Evolutionary conservation across 2,113 vertebrate genomes (phyloP).

Genomic region (Pseudolaguvia tuberculata): DNA sequence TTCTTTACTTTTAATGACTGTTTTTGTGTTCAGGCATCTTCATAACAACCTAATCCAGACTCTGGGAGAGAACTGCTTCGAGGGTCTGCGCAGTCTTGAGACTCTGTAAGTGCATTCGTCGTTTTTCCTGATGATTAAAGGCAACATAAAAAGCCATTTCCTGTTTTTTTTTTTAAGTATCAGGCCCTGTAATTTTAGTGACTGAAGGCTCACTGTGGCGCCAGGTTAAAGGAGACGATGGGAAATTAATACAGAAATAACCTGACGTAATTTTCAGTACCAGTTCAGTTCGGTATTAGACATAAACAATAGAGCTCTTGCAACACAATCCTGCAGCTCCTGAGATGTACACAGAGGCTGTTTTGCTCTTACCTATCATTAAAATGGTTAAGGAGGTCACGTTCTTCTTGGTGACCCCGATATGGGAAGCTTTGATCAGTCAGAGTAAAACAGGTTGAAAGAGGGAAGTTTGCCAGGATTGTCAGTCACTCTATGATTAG

Average conservation of each 20-base stretch:
- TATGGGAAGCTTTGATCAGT: conserved; percentile 8
- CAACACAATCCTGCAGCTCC: conserved; percentile 4
- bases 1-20: conserved; percentile 35
- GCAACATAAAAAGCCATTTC: conserved; percentile 39
- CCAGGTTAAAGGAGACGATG: conserved; percentile 18
- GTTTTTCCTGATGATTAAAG: conserved; percentile 32
- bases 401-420: background rate
- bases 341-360: background rate
- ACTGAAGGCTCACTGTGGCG: conserved; percentile 22
- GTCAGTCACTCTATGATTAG: conserved; percentile 16
- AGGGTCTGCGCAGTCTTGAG: conserved; percentile 87
- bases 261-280: background rate
- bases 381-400: conserved; percentile 14
- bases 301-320: conserved; percentile 24
- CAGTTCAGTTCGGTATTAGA: conserved; percentile 13
- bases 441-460: background rate
- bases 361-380: conserved; percentile 24
- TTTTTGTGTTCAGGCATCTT: conserved; percentile 78
- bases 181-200: conserved; percentile 26
- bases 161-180: conserved; percentile 39
- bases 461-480: conserved; percentile 11
- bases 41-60: conserved; percentile 91
- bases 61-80: conserved; percentile 83
- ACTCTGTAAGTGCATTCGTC: conserved; percentile 81
- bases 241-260: conserved; percentile 25